phyloP scores from a whole-genome alignment of 2,113 vertebrate genomes.

The Candoia aspera region DNA sequence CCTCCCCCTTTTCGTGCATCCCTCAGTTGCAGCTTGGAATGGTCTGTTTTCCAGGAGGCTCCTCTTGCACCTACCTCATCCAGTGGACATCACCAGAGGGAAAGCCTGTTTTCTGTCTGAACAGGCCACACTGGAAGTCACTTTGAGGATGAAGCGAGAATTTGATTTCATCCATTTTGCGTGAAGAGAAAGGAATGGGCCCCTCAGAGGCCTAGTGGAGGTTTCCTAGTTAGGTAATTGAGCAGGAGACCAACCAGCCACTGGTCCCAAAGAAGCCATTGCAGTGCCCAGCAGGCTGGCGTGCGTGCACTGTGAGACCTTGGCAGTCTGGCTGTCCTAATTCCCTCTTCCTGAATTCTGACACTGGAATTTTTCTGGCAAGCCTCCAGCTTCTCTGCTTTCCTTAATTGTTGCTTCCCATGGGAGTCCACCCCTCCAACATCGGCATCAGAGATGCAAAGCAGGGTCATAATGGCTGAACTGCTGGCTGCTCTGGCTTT shows the following conservation, averaged over 20 bases:
- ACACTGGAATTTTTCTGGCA: not conserved
- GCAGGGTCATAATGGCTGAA: not conserved
- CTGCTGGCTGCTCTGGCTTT: not conserved
- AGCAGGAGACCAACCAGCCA: no score
- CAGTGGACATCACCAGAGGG: constrained; percentile 76
- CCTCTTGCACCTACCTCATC: constrained; percentile 86
- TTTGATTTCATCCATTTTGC: constrained; percentile 79
- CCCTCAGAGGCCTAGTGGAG: not conserved
- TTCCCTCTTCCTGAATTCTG: constrained; percentile 11
- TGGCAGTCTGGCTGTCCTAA: not conserved
- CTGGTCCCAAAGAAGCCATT: not conserved
- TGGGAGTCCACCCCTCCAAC: not conserved
- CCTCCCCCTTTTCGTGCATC: no score
- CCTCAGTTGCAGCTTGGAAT: not conserved
- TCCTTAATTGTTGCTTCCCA: not conserved
- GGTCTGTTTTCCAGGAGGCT: constrained; percentile 80
- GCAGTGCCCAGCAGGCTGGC: not conserved
- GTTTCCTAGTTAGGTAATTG: constrained; percentile 9
- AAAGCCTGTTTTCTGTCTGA: constrained; percentile 83
- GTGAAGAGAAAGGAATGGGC: constrained; percentile 52
- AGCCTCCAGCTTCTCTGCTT: not conserved
- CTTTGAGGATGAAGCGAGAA: constrained; percentile 78
- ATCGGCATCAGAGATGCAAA: not conserved
- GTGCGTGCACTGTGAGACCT: not conserved
- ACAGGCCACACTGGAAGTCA: constrained; percentile 83